A percentile compares a stretch with the other conserved stretches of the same genome.
phyloP scores from a whole-genome alignment of 1,140 invertebrate species.

The Amyelois transitella region DNA sequence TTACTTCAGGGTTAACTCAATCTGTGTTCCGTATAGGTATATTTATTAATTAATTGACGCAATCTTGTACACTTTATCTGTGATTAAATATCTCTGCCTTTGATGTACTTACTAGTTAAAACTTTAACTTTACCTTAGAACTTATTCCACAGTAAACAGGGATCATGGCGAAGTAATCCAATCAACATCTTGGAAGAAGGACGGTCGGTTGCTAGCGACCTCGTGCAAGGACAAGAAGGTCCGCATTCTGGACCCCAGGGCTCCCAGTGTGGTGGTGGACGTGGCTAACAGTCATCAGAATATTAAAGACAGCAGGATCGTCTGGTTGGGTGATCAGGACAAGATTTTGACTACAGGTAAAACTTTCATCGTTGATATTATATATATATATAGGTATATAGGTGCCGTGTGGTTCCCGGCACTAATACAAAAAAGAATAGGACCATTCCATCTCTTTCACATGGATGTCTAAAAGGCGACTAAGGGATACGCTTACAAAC shows the following conservation, averaged over 20 bases:
- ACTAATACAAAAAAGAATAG: no score
- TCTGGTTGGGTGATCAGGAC: constrained; percentile 90
- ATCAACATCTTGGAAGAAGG: constrained; percentile 87
- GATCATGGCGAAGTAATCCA: constrained; percentile 90
- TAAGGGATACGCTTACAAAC: no score
- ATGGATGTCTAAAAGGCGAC: no score
- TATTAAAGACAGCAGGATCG: constrained; percentile 91
- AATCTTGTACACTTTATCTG: no score
- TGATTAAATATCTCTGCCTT: no score
- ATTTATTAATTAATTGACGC: no score
- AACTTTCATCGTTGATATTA: not conserved
- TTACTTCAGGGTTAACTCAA: no score
- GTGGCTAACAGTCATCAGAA: constrained; percentile 86
- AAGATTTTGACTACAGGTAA: constrained; percentile 87
- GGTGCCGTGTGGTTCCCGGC: no score
- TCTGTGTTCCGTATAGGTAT: no score
- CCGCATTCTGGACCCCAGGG: constrained; percentile 86
- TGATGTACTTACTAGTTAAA: not conserved
- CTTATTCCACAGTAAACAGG: constrained; percentile 77
- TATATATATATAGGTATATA: no score
- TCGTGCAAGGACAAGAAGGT: constrained; percentile 89
- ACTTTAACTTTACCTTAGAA: not conserved
- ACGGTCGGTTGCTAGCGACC: constrained; percentile 84
- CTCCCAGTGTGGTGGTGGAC: constrained; percentile 76
- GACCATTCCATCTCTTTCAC: no score